Percentiles rank a stretch among this genome's conserved stretches.
These are phyloP conservation scores for Drosophila aff. DNA, from an alignment of 1,140 invertebrate species.

Conservation along the genomic window DNA sequence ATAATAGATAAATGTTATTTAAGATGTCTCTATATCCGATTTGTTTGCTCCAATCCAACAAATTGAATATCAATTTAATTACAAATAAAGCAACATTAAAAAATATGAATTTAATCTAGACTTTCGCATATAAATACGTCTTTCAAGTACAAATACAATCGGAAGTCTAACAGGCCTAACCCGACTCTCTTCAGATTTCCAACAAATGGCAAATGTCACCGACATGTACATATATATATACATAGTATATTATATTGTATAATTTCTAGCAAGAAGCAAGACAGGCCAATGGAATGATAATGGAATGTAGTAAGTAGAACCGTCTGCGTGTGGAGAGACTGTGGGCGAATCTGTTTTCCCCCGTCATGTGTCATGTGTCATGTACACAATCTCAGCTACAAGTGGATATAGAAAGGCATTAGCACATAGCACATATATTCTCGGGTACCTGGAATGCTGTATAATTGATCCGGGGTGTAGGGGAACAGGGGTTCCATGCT, in stretches of 20 bases:
- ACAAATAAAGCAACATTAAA: background rate
- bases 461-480: conserved; percentile 86
- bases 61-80: too few species aligned
- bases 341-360: conserved; percentile 8
- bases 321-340: conserved; percentile 5
- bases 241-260: background rate
- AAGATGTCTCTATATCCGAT: too few species aligned
- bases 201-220: background rate
- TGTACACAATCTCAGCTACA: conserved; percentile 13
- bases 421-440: conserved; percentile 17
- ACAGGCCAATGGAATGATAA: conserved; percentile 4
- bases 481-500: conserved; percentile 86
- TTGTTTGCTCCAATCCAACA: too few species aligned
- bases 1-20: too few species aligned
- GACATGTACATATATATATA: background rate
- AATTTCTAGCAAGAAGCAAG: conserved; percentile 8
- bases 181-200: too few species aligned
- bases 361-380: too few species aligned
- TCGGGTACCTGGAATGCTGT: conserved; percentile 87
- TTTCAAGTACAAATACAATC: background rate
- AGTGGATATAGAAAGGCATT: conserved; percentile 36
- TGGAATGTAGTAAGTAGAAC: conserved; percentile 1
- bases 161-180: background rate
- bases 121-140: background rate
- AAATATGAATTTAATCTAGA: background rate